Base-by-base conservation (phyloP, 1,140 invertebrate species). In the Camponotus pennsylvanicus region DNA sequence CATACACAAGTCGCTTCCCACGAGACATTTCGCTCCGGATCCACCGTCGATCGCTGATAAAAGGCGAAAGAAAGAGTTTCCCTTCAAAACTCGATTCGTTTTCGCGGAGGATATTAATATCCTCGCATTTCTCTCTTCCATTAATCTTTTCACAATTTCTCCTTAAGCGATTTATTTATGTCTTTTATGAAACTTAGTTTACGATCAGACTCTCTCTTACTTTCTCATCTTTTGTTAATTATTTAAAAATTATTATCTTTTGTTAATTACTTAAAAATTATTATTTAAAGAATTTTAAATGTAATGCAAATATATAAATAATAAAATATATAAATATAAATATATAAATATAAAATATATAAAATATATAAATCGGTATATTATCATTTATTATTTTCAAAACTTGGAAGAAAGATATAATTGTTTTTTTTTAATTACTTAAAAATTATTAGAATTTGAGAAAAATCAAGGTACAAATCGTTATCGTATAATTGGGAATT, bases 21-120 rank as follows among this genome's bases (percentile, higher is more conserved):
- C 79, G 79, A 75, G 32, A 32, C 27, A 73, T 73, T 73, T 73
- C 45, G 77, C 79, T 73, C 67, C 1, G 27, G 40, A 73, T 27
- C 9, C 55, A n/a, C 57, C 21, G 27, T 13, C 40, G 78, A 70
- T 71, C 37, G 52, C 55, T 82, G 67, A 82, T 82, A 82, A 59
- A 73, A 4, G 15, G 64, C 37, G 37, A 80, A 34, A 52, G 45
- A 80, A 34, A 40, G 45, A 15, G 59, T 66, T 80, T 8, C 69
- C 57, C 57, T 70, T 69, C 32, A 21, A 55, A 6, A 27, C 64
- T 57, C 77, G 13, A 42, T 55, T 70, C 34, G n/a, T 40, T 55
- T 55, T 55, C 45, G 45, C 21, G 40, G 27, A 69, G n/a, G 52
- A 55, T 80, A 69, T 21, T 32, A 52, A 49, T 27, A 34, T n/a